Conservation (phyloP, 2,888 invertebrate species). For the Eurois occulta region DNA sequence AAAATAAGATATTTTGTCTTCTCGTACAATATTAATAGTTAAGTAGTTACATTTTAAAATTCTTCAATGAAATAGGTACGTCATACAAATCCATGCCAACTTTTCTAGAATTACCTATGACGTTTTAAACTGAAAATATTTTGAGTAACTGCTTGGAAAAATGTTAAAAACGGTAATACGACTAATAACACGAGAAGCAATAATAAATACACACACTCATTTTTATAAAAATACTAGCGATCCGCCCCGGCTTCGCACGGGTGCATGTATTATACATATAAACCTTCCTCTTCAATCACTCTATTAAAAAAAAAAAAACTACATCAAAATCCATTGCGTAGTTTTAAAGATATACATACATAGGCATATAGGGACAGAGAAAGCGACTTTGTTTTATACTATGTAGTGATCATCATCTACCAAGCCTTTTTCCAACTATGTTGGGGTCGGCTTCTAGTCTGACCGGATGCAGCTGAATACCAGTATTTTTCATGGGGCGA, state of each 20-base stretch:
- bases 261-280: too few species aligned
- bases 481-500: neutral
- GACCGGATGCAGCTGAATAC: neutral
- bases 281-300: too few species aligned
- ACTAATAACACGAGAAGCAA: neutral
- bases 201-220: conserved; percentile 11
- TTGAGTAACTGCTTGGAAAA: conserved; percentile 12
- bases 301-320: too few species aligned
- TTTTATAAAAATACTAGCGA: conserved; percentile 14
- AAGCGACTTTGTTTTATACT: too few species aligned
- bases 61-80: conserved; percentile 65
- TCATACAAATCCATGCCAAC: conserved; percentile 60
- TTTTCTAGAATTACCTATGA: conserved; percentile 32
- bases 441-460: neutral
- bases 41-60: conserved; percentile 28
- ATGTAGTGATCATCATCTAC: neutral
- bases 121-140: conserved; percentile 17
- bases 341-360: too few species aligned
- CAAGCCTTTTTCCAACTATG: neutral
- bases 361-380: too few species aligned
- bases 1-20: conserved; percentile 17
- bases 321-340: too few species aligned
- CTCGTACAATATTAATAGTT: conserved; percentile 32
- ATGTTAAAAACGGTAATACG: conserved; percentile 2
- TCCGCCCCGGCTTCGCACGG: too few species aligned